Evolutionary conservation across 1,140 invertebrate genomes (phyloP), one percentile per base, ranked within the genome.

Genomic region (Eriocheir sinensis): DNA sequence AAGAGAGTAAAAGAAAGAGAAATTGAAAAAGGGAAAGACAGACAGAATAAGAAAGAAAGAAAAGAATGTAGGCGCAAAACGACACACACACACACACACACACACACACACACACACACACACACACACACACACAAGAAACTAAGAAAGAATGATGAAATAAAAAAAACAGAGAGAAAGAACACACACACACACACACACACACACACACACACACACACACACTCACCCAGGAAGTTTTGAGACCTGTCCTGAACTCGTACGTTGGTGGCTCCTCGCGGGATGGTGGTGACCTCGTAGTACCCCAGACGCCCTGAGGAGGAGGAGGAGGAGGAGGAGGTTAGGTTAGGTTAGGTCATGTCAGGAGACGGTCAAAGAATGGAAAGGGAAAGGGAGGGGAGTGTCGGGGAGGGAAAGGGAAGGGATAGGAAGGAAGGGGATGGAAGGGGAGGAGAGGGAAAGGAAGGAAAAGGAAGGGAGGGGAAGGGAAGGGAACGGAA

Each of bases 231-330:
- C n/a, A 95, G 34, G 40, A 93, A 93, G 44, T 93, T 97, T 6
- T 96, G 95, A 12, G 96, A 96, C 85, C 96, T 95, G 95, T 97
- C 97, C 34, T 96, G 97, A 91, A 97, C 97, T 95, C 97, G 97
- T 95, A 97, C 97, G 94, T 97, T 96, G 95, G 97, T 97, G 3
- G 97, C 97, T 32, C 97, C 97, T 27, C 91, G 93, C 6, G 97
- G 97, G 9, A 97, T 96, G 34, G 96, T 96, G 53, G 97, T 97
- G 91, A 97, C 96, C 81, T 97, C 96, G 95, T 97, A 97, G 96
- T 97, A 97, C 34, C 97, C 97, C 92, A 96, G 95, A 4, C 96
- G 79, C 30, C 86, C 94, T 95, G 94, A 6, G 41, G 44, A 34
- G 30, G 0, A 38, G 79, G 83, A 32, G 38, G n/a, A n/a, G 89